Percentiles rank a stretch among this genome's conserved stretches.
Conservation (phyloP, 2,113 vertebrate genomes). For the Columbina picui region DNA sequence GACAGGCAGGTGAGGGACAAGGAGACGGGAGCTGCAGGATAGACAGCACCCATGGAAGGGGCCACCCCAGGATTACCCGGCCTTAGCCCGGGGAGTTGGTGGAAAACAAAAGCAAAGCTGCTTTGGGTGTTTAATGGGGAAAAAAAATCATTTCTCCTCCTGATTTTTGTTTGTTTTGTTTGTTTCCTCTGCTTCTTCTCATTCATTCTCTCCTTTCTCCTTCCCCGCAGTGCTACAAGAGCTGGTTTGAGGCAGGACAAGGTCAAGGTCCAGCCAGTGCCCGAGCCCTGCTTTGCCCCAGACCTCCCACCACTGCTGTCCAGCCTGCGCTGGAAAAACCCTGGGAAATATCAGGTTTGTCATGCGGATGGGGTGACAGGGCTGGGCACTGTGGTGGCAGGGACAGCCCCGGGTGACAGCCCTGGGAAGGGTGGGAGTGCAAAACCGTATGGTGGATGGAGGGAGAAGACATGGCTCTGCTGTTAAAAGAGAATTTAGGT, state of each 20-base stretch:
- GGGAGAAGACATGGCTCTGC: neutral
- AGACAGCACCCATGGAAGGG: neutral
- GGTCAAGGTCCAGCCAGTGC: neutral
- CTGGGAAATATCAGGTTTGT: neutral
- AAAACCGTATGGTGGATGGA: neutral
- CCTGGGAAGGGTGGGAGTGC: neutral
- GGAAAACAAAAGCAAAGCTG: neutral
- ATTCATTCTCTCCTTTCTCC: neutral
- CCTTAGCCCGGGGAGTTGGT: neutral
- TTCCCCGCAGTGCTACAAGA: neutral
- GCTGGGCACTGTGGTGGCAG: neutral
- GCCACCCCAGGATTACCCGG: neutral
- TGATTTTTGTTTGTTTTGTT: too few relatives aligned
- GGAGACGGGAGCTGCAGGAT: neutral
- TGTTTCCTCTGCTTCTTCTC: neutral
- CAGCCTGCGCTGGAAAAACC: neutral
- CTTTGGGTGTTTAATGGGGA: neutral
- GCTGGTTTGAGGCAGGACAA: neutral
- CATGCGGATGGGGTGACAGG: neutral
- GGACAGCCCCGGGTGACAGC: neutral
- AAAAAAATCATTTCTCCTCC: neutral
- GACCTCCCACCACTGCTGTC: neutral
- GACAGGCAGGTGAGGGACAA: neutral
- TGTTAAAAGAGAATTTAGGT: neutral
- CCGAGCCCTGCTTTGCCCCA: accelerated